Conservation (phyloP, 2,113 vertebrate genomes). For the Copsychus sechellarum region DNA sequence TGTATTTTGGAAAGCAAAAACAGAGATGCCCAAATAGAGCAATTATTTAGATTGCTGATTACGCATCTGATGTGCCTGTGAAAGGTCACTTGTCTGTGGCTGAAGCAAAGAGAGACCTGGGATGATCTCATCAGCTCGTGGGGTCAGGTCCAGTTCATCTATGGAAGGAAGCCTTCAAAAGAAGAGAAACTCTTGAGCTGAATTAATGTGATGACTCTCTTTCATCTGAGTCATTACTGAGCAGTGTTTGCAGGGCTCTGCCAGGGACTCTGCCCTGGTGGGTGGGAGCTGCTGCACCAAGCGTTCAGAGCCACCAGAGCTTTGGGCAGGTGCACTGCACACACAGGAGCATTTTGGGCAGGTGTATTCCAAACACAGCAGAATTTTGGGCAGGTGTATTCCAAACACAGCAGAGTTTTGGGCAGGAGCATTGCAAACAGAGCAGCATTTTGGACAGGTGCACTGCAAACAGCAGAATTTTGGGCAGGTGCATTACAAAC, state of each 20-base stretch:
- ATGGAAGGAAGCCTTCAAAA: neutral
- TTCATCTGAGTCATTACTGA: slow-evolving; percentile 1
- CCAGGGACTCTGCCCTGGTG: neutral
- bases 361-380: neutral
- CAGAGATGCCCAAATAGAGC: slow-evolving; percentile 25
- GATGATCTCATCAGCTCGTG: slow-evolving; percentile 45
- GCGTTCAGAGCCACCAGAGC: accelerated
- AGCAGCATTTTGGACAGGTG: neutral
- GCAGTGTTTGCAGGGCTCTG: neutral
- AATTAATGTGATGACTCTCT: neutral
- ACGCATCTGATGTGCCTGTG: neutral
- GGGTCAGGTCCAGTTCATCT: slow-evolving; percentile 23
- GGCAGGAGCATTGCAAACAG: no score
- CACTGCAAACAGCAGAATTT: accelerated
- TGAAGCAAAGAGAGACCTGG: neutral
- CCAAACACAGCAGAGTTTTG: neutral
- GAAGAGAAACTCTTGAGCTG: neutral
- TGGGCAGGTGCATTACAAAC: accelerated
- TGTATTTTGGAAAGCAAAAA: neutral
- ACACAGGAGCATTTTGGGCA: neutral
- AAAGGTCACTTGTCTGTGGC: slow-evolving; percentile 47
- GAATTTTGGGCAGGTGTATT: neutral
- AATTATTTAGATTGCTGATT: slow-evolving; percentile 54
- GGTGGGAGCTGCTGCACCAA: neutral
- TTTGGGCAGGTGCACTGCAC: neutral